Conservation (phyloP, 2,113 vertebrate species). For the Talpa occidentalis region DNA sequence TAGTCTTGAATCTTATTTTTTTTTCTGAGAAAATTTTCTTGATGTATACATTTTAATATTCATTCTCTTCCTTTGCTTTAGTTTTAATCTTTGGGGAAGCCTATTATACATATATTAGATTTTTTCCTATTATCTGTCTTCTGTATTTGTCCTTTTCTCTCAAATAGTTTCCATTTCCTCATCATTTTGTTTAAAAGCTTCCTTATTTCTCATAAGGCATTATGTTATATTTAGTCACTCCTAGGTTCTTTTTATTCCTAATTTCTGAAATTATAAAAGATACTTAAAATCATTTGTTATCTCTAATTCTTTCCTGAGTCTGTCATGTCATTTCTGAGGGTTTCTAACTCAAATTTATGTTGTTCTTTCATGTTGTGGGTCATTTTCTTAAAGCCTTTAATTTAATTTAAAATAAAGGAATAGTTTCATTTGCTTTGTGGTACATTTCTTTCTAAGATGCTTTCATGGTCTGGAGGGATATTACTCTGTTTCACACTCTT, state of each 20-base stretch:
- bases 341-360: not conserved
- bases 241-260: not conserved
- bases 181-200: not conserved
- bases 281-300: not conserved
- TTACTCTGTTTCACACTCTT: not conserved
- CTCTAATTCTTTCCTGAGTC: not conserved
- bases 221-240: not conserved
- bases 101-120: not conserved
- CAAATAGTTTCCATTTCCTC: not conserved
- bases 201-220: not conserved
- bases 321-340: not conserved
- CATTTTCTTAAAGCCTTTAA: constrained; percentile 27
- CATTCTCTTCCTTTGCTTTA: constrained; percentile 25
- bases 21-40: not conserved
- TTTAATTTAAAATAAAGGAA: not conserved
- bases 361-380: not conserved
- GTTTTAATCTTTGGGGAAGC: not conserved
- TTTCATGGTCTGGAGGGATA: not conserved
- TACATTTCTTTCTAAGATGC: not conserved
- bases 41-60: not conserved
- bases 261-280: not conserved
- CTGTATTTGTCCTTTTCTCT: not conserved
- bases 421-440: not conserved
- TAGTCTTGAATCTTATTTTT: not conserved
- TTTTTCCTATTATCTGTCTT: not conserved